Percentiles rank a stretch among this genome's conserved stretches.
Evolutionary conservation across 2,113 vertebrate genomes (phyloP).

Genomic region (Coregonus clupeaformis): DNA sequence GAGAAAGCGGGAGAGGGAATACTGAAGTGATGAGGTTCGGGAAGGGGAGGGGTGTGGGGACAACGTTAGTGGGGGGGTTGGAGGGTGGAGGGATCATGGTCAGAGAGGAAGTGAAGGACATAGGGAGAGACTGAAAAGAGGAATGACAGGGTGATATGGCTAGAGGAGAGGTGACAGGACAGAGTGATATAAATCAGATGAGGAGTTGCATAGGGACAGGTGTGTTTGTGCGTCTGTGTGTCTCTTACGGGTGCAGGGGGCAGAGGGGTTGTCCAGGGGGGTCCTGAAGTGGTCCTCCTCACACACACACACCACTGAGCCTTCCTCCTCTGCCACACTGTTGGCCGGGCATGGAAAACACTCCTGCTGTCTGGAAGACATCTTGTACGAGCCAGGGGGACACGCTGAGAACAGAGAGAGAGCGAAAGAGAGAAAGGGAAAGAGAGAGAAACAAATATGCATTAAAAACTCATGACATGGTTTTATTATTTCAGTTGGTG

Average conservation of each 20-base stretch:
- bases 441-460: neutral
- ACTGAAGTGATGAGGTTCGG: neutral
- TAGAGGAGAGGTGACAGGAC: neutral
- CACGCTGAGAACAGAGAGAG: constrained; percentile 77
- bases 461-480: too few relatives aligned
- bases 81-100: neutral
- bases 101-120: neutral
- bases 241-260: constrained; percentile 92
- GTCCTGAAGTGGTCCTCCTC: constrained; percentile 89
- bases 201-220: too few relatives aligned
- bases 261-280: constrained; percentile 84
- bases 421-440: constrained; percentile 31
- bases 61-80: too few relatives aligned
- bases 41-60: neutral
- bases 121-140: neutral
- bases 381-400: constrained; percentile 88
- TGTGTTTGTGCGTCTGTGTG: neutral
- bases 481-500: too few relatives aligned
- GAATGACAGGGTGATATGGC: constrained; percentile 25
- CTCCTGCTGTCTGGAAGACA: constrained; percentile 83
- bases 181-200: neutral
- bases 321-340: constrained; percentile 87
- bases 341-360: constrained; percentile 90
- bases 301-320: constrained; percentile 85
- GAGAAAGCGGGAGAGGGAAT: neutral